Evolutionary conservation across 2,113 vertebrate genomes (phyloP), one percentile per base, ranked within the genome.

Genomic region (Rhegmatorhina hoffmannsi): DNA sequence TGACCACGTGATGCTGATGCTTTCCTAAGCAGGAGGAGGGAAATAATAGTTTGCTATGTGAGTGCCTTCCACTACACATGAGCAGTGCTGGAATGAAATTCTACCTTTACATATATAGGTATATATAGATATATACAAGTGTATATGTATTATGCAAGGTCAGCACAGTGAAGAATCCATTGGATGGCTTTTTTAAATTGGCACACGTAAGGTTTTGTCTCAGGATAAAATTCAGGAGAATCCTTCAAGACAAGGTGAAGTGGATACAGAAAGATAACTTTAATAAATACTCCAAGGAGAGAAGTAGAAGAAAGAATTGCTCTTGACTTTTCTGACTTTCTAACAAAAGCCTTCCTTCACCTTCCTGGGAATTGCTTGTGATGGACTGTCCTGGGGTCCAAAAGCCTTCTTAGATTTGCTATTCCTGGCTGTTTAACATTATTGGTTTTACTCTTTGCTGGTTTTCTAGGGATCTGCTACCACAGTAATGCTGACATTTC

Each of bases 401-500:
- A 92, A 64, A 86, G 2, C 17, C 36, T 77, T 46, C 75, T 88
- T 78, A 70, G 34, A 84, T 92, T 58, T 81, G 60, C 76, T 89
- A 7, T 56, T 93, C 59, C 79, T 92, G 43, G 29, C 18, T 80
- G 28, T 78, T 93, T 68, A 93, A 84, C 25, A 24, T 16, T 23
- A 88, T 70, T 14, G 0, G 4, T 93, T 90, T 69, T 88, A 43
- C 23, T 92, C 74, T 95, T 90, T 64, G 31, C 28, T 78, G 49
- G 31, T 86, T 96, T 96, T 53, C 36, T 64, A 36, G 17, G 43
- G 60, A 82, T 90, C 88, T 79, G 43, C 67, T 93, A 86, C 52
- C 62, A 62, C 46, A 84, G 52, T 47, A 93, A 78, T 92, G 94
- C 90, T 90, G 94, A 96, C 76, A 50, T 90, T 93, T 92, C 64